These are phyloP conservation scores for Tanytarsus gracilentus DNA, from an alignment of 2,888 invertebrate species.

Conservation along the genomic window DNA sequence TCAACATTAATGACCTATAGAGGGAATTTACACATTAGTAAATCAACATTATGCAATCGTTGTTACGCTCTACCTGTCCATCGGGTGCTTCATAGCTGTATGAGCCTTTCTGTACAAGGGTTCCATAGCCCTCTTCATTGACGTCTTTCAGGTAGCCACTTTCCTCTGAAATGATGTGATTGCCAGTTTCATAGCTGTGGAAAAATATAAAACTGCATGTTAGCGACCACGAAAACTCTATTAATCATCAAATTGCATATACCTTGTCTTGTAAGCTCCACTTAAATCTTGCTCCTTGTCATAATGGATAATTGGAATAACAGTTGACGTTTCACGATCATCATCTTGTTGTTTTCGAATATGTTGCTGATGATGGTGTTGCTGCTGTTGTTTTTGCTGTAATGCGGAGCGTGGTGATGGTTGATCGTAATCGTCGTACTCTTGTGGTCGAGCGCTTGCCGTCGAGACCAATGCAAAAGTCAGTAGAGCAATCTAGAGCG, in stretches of 20 bases:
- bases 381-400: constrained; percentile 28
- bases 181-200: constrained; percentile 70
- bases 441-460: constrained; percentile 11
- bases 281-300: constrained; percentile 75
- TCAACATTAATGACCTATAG: constrained; percentile 54
- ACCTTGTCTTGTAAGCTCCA: constrained; percentile 75
- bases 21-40: neutral
- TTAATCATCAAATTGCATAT: constrained; percentile 31
- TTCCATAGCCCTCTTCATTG: constrained; percentile 54
- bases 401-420: neutral
- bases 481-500: neutral
- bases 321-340: constrained; percentile 57
- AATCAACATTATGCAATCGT: constrained; percentile 35
- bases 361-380: constrained; percentile 31
- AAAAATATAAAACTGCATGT: constrained; percentile 24
- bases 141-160: constrained; percentile 62
- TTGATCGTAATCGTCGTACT: constrained; percentile 12
- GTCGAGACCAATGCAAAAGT: constrained; percentile 4
- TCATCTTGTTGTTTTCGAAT: constrained; percentile 36
- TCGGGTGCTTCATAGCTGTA: constrained; percentile 74
- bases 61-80: constrained; percentile 50
- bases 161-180: constrained; percentile 70
- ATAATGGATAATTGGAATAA: constrained; percentile 69
- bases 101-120: constrained; percentile 67
- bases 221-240: constrained; percentile 28